Conservation (phyloP, 2,113 vertebrate species). For the Buteo buteo region DNA sequence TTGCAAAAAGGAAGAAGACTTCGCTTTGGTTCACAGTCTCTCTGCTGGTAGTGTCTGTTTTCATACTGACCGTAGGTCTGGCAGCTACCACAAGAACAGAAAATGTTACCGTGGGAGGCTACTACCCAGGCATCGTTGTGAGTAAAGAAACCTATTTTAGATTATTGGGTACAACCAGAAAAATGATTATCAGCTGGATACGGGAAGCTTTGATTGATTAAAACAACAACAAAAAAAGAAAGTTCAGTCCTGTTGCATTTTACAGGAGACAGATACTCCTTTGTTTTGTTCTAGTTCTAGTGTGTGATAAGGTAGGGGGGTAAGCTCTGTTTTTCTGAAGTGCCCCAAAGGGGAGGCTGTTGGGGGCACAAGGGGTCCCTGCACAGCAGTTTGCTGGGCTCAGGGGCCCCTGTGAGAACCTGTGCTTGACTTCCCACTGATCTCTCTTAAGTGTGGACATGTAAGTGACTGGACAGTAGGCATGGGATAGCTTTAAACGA, state of each 20-base stretch:
- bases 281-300: neutral
- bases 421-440: neutral
- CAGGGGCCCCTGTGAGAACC: neutral
- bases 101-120: conserved; percentile 89
- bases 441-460: neutral
- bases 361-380: neutral
- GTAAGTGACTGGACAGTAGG: neutral
- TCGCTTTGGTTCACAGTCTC: conserved; percentile 83
- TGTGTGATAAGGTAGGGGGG: neutral
- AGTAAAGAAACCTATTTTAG: conserved; percentile 62
- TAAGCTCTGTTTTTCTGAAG: neutral
- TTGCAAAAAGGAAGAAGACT: conserved; percentile 79
- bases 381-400: neutral
- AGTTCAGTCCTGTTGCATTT: neutral
- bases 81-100: conserved; percentile 87
- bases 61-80: conserved; percentile 86
- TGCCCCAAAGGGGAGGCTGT: neutral
- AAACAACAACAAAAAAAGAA: neutral
- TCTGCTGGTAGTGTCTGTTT: conserved; percentile 79
- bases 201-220: neutral
- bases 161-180: neutral
- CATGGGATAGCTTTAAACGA: neutral
- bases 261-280: neutral
- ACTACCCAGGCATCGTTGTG: conserved; percentile 93
- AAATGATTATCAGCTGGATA: neutral